These are phyloP conservation scores for Loripinus fragilis DNA, from an alignment of 2,888 invertebrate species.

Conservation along the genomic window DNA sequence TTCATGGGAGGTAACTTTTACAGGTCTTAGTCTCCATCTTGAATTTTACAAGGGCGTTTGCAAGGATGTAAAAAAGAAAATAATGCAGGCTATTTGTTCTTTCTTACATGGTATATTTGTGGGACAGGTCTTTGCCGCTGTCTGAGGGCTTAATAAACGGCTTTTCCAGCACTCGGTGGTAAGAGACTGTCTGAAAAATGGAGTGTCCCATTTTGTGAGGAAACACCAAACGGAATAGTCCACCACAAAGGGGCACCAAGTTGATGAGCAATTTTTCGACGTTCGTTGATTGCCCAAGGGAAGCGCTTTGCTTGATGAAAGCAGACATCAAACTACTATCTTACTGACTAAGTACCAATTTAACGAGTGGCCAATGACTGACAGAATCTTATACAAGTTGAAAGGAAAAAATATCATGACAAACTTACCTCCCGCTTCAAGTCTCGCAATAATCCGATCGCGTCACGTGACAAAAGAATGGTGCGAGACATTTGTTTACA, in stretches of 20 bases:
- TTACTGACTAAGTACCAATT: not conserved
- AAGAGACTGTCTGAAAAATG: conserved; percentile 41
- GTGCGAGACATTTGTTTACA: conserved; percentile 59
- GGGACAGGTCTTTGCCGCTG: too few relatives aligned
- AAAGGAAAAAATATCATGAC: not conserved
- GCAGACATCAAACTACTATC: not conserved
- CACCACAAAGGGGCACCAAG: conserved; percentile 42
- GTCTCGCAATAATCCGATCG: conserved; percentile 51
- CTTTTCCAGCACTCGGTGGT: conserved; percentile 1
- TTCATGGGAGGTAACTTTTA: not conserved
- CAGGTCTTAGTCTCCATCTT: conserved; percentile 9
- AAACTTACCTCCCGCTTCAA: conserved; percentile 4
- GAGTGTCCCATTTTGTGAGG: conserved; percentile 69
- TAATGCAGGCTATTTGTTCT: not conserved
- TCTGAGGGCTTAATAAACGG: not conserved
- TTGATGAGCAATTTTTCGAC: not conserved
- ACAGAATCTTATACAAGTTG: not conserved
- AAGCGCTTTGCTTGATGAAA: not conserved
- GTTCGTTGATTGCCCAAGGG: not conserved
- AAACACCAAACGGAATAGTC: conserved; percentile 45
- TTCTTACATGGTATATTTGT: too few relatives aligned
- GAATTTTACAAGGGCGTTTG: conserved; percentile 7
- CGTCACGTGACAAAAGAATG: conserved; percentile 44
- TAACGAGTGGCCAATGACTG: not conserved
- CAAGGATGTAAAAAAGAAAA: not conserved